phyloP scores from a whole-genome alignment of 1,140 invertebrate genomes.

The Drosophila quadrilineata region DNA sequence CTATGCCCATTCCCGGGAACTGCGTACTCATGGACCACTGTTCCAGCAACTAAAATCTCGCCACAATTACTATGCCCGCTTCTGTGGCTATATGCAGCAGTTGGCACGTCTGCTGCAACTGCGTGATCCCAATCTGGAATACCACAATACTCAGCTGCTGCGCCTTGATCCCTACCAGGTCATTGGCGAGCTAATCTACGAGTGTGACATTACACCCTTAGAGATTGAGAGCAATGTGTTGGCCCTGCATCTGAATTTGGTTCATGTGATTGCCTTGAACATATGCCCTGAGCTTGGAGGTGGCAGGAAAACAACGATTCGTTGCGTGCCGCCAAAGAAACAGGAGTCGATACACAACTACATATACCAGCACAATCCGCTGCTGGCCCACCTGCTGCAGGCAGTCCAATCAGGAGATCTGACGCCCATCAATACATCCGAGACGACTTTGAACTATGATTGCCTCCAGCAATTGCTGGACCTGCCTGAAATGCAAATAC shows the following conservation, averaged over 20 bases:
- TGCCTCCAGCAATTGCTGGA: conserved; percentile 81
- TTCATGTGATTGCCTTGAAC: conserved; percentile 83
- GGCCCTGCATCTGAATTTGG: conserved; percentile 84
- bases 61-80: conserved; percentile 78
- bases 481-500: conserved; percentile 58
- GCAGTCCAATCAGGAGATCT: conserved; percentile 80
- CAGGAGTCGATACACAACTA: conserved; percentile 82
- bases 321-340: conserved; percentile 37
- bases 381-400: conserved; percentile 83
- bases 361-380: conserved; percentile 83
- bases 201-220: conserved; percentile 82
- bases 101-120: conserved; percentile 81
- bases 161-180: conserved; percentile 79
- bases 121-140: conserved; percentile 78
- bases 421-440: conserved; percentile 31
- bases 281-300: conserved; percentile 82
- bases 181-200: conserved; percentile 84
- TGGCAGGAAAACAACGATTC: background rate
- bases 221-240: conserved; percentile 83
- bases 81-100: conserved; percentile 81
- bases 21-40: conserved; percentile 37
- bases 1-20: conserved; percentile 39
- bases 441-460: conserved; percentile 31
- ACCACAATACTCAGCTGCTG: conserved; percentile 80
- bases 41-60: conserved; percentile 62